A percentile compares a stretch with the other conserved stretches of the same genome.
phyloP scores from a whole-genome alignment of 2,113 vertebrate species.

The Hemibagrus wyckioides region DNA sequence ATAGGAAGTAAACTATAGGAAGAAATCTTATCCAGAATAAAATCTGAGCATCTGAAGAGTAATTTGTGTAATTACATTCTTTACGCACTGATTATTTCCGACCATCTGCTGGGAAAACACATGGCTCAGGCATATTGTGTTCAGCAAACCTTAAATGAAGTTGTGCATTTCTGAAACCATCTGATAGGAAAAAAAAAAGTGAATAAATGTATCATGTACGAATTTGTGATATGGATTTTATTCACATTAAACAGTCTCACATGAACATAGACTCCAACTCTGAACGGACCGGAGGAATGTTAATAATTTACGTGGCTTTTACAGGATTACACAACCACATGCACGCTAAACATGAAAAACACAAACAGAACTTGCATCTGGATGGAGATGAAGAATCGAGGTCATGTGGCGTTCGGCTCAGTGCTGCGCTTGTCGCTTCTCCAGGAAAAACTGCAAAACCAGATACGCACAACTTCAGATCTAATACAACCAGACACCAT shows the following conservation, averaged over 20 bases:
- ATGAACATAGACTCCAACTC: not conserved
- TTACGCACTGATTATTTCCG: slow-evolving; percentile 20
- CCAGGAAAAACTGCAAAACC: slow-evolving; percentile 55
- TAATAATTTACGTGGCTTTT: slow-evolving; percentile 28
- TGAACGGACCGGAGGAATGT: not conserved
- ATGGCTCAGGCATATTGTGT: not conserved
- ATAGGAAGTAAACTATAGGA: not conserved
- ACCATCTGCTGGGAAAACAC: not conserved
- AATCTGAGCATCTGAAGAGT: not conserved
- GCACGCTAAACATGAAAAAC: not conserved
- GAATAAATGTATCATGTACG: not conserved
- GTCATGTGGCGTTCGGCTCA: not conserved
- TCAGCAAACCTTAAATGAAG: not conserved
- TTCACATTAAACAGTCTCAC: not conserved
- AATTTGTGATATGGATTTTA: not conserved
- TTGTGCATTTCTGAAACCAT: not conserved
- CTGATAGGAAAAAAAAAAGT: not conserved
- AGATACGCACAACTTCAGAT: slow-evolving; percentile 13
- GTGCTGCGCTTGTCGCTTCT: slow-evolving; percentile 44
- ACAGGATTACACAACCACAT: not conserved
- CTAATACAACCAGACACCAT: not conserved
- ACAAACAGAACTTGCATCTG: not conserved
- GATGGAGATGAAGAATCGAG: not conserved
- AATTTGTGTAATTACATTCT: slow-evolving; percentile 12
- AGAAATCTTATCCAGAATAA: not conserved